Base-by-base conservation (phyloP, 2,797 vertebrate genomes). In the Nyctibius grandis region DNA sequence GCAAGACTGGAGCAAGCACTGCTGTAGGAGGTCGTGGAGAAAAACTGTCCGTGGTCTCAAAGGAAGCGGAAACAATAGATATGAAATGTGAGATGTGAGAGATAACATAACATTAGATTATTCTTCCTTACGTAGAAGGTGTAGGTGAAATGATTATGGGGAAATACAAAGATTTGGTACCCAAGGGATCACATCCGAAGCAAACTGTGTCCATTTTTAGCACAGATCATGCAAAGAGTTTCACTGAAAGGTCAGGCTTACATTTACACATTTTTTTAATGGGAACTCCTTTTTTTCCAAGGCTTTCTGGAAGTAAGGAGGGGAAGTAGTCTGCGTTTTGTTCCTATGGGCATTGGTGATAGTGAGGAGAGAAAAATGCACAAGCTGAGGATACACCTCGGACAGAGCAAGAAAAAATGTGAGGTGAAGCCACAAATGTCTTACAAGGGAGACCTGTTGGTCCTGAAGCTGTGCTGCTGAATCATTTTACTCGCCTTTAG, bases 241-340 rank as follows among this genome's bases (percentile, higher is more conserved):
- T n/a, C 47, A 26, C 31, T 54, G 47, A 31, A 69, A 67, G 6
- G 6, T 45, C 53, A 53, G 34, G 25, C 3, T 75, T 42, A 2
- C 1, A 1, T 74, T 75, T 42, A 6, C 2, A 0, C 13, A 3
- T 5, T 31, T 4, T 42, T 74, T 91, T 45, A 57, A 47, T 9
- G 2, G 57, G 23, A 76, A 57, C 2, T 48, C 19, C 4, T 29
- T 44, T 67, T 68, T 48, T 69, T 4, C 15, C 23, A 20, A 56
- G 21, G 5, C 1, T 54, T 79, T 82, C 50, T 79, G 50, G 29
- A 86, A 73, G 6, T 22, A 16, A 81, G 38, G 21, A 65, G 5
- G 1, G 7, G 17, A 78, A 74, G 8, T 15, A 23, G 5, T 6
- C 6, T 68, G 17, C 7, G 5, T 56, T 75, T 75, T 51, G 14